Base-by-base conservation (phyloP, 1,140 invertebrate genomes). In the Drosophila nebulosa region DNA sequence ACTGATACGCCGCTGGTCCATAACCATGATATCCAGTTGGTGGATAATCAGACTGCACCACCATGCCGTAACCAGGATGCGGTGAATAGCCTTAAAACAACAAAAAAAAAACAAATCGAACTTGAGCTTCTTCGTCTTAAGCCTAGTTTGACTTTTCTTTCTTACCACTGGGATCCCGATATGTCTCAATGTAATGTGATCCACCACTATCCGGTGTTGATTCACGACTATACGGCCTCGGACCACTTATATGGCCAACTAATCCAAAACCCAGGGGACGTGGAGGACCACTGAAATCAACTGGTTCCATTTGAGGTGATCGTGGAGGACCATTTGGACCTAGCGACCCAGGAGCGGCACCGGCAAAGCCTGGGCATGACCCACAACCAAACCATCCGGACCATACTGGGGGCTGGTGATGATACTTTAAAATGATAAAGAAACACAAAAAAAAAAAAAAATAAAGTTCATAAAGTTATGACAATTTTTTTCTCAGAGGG, bases 121-220 rank as follows among this genome's bases (percentile, higher is more conserved):
- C 16, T n/a, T 21, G n/a, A 64, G 16, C 51, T 4, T 2, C 4
- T 51, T 16, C 1, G 6, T 18, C 35, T 16, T 24, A 42, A 18
- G 2, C 5, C 9, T 14, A 14, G 27, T 9, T 9, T 30, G 1
- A 22, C 50, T 2, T 16, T 26, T 2, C 2, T 24, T 1, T 76
- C 86, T 94, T 91, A 97, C 96, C 96, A 79, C 95, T 95, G 12
- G 96, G 94, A 91, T 97, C 96, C 90, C 96, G 92, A 79, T 97
- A 97, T 53, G 95, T 95, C 90, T 97, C 96, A 91, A 96, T 94
- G 83, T 97, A 97, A 92, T 97, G 96, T 24, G 95, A 96, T 60
- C 95, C 96, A 42, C 95, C 95, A 83, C 95, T 96, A 90, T 97
- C 96, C 7, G 95, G 95, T 36, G 96, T 96, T 30, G 96, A 97